Evolutionary conservation across 2,113 vertebrate genomes (phyloP).

Genomic region (Mastomys coucha): DNA sequence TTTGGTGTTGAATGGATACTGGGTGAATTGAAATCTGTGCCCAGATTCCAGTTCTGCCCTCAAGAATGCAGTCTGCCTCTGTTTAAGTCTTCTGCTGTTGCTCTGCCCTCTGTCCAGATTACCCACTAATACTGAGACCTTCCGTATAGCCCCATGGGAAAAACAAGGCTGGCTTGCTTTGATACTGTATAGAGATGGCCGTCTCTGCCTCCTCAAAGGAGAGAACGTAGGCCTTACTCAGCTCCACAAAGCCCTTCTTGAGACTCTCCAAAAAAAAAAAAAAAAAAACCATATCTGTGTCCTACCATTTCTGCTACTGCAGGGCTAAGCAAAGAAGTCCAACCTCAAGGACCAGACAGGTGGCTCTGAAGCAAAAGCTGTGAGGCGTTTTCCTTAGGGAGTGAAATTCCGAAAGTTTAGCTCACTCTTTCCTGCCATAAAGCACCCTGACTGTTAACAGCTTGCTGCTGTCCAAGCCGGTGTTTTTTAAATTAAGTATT

Average conservation of each 20-base stretch:
- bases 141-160: background rate
- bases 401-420: constrained; percentile 81
- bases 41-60: background rate
- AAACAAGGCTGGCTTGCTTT: background rate
- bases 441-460: constrained; percentile 82
- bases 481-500: constrained; percentile 87
- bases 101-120: background rate
- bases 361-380: constrained; percentile 75
- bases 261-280: constrained; percentile 27
- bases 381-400: constrained; percentile 76
- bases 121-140: background rate
- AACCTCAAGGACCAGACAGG: constrained; percentile 75
- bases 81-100: background rate
- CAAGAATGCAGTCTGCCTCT: background rate
- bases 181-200: background rate
- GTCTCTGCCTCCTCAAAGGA: background rate
- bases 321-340: constrained; percentile 39
- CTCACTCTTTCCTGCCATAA: constrained; percentile 85
- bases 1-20: background rate
- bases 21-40: background rate
- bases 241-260: background rate
- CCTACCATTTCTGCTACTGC: background rate
- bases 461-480: constrained; percentile 79
- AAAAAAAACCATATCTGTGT: background rate
- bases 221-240: background rate